Evolutionary conservation across 1,140 invertebrate genomes (phyloP).

Genomic region (Atta texana): DNA sequence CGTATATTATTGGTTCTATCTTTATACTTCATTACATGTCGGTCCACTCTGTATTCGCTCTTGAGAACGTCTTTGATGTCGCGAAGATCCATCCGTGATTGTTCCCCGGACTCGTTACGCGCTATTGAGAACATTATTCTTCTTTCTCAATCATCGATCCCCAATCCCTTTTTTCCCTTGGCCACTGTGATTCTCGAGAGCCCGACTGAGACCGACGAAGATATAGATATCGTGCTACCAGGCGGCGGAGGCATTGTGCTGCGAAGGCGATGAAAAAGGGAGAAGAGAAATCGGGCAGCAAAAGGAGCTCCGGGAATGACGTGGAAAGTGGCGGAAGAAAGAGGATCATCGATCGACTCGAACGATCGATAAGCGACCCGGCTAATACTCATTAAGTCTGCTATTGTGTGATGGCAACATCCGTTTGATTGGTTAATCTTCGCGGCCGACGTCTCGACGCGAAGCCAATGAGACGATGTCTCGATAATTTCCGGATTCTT

Average conservation of each 20-base stretch:
- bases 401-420: constrained; percentile 81
- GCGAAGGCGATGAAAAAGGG: constrained; percentile 39
- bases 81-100: constrained; percentile 1
- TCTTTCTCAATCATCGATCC: constrained; percentile 58
- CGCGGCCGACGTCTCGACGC: constrained; percentile 60
- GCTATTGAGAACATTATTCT: constrained; percentile 49
- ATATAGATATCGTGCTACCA: constrained; percentile 75
- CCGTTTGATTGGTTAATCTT: constrained; percentile 84
- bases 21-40: constrained; percentile 34
- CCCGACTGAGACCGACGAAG: constrained; percentile 19
- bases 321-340: constrained; percentile 71
- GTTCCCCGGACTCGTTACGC: constrained; percentile 46
- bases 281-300: constrained; percentile 38
- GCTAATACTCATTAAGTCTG: constrained; percentile 81
- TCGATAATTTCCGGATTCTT: constrained; percentile 53
- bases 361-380: constrained; percentile 72
- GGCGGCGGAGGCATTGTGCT: constrained; percentile 53
- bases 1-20: neutral
- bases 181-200: constrained; percentile 50
- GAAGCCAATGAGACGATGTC: constrained; percentile 1
- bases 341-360: constrained; percentile 74
- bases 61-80: constrained; percentile 28
- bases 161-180: constrained; percentile 43
- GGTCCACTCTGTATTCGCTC: neutral
- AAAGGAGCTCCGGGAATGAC: constrained; percentile 70